Evolutionary conservation across 1,140 invertebrate genomes (phyloP), one percentile per base, ranked within the genome.

Genomic region (Pseudomyrmex pallidus): DNA sequence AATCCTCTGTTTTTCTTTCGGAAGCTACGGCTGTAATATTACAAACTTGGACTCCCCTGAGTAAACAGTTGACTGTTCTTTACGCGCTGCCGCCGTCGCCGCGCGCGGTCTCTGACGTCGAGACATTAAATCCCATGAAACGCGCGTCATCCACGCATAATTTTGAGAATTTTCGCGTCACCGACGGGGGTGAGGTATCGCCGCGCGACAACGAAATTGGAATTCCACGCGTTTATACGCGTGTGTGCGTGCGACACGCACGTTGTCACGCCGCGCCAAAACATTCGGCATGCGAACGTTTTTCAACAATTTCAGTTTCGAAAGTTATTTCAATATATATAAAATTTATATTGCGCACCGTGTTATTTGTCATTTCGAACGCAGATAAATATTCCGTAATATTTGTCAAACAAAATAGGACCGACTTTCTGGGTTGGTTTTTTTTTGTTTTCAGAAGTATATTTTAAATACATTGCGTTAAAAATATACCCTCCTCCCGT

Each of bases 51-150:
- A 13, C 59, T 82, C 78, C 78, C 70, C 72, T 63, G 78, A 74
- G 78, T 74, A 82, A 82, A 82, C 72, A 82, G 72, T 82, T 73
- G 78, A 73, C 78, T 82, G 76, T 80, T 80, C 76, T 80, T 80
- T 80, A 66, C 54, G 20, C 54, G 64, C 76, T 70, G 20, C 4
- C 35, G 4, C 35, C 35, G 35, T 25, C 25, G 2, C 25, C 35
- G 35, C 35, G 35, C 35, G 35, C 35, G 35, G 35, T 35, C 35
- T 35, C 76, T 80, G 76, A 80, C 76, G 76, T 72, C 72, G 66
- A 80, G 72, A 70, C 76, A 80, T 80, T 80, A 80, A 80, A 80
- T 80, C 66, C 54, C 76, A 80, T 72, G 76, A 80, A 80, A 80
- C 54, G 76, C 54, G 66, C 67, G 76, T 80, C 76, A 80, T 70